Percentiles rank a stretch among this genome's conserved stretches.
Conservation (phyloP, 2,888 invertebrate species). For the Cordilura impudica region DNA sequence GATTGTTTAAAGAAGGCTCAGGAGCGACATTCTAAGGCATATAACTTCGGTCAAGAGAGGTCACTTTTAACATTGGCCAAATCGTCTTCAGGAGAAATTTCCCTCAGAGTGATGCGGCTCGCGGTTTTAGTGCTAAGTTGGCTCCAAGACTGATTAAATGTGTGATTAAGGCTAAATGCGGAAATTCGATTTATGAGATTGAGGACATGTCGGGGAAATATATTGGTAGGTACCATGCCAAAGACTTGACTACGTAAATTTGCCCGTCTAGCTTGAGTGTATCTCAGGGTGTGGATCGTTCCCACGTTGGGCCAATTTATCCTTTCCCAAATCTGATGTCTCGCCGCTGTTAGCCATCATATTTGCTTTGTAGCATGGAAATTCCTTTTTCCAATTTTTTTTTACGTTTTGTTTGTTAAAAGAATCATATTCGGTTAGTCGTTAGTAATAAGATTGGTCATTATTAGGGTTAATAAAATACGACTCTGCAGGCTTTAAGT, state of each 20-base stretch:
- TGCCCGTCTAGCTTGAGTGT: not conserved
- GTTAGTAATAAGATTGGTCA: no score
- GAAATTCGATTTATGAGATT: not conserved
- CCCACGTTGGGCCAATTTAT: not conserved
- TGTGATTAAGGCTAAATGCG: not conserved
- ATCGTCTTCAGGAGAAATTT: not conserved
- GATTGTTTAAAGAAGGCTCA: not conserved
- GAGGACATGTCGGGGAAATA: not conserved
- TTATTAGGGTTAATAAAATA: no score
- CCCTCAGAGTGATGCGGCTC: not conserved
- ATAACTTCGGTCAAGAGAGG: no score
- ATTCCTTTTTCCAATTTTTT: no score
- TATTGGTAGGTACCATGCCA: not conserved
- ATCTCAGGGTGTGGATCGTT: not conserved
- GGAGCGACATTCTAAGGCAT: no score
- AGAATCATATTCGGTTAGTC: no score
- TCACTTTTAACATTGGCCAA: not conserved
- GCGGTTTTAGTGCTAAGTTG: not conserved
- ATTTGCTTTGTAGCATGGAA: no score
- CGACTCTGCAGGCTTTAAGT: no score
- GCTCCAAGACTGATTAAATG: conserved; percentile 9
- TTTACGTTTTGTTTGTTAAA: no score
- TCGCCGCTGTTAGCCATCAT: no score
- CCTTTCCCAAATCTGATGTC: not conserved
- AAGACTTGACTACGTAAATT: not conserved